Percentiles rank a stretch among this genome's conserved stretches.
phyloP scores from a whole-genome alignment of 2,888 invertebrate species.

The Teleiodes luculella region DNA sequence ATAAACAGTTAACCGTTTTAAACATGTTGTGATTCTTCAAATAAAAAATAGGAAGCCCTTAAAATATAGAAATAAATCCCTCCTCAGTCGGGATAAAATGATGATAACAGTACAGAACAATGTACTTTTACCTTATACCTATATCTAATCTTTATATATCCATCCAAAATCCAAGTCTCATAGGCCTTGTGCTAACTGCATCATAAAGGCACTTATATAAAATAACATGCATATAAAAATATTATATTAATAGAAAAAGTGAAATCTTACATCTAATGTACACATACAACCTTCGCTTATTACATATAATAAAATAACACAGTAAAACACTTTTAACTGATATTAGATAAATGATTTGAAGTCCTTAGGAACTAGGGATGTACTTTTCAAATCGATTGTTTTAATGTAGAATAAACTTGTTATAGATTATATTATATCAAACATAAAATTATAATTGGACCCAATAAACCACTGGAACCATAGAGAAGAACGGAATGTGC shows the following conservation, averaged over 20 bases:
- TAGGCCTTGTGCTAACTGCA: slow-evolving; percentile 26
- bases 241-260: background rate
- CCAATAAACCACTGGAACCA: background rate
- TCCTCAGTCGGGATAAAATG: no score
- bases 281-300: background rate
- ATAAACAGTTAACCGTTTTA: slow-evolving; percentile 53
- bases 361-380: background rate
- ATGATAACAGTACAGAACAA: background rate
- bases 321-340: background rate
- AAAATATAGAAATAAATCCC: background rate
- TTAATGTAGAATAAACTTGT: no score
- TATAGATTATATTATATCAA: no score
- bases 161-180: slow-evolving; percentile 40
- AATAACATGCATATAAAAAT: slow-evolving; percentile 34
- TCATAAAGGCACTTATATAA: slow-evolving; percentile 41
- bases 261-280: background rate
- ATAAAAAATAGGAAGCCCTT: slow-evolving; percentile 6
- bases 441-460: background rate
- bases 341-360: background rate
- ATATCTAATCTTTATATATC: slow-evolving; percentile 39
- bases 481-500: slow-evolving; percentile 5
- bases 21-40: background rate
- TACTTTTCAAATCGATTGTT: background rate
- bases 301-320: slow-evolving; percentile 2
- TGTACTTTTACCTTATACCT: background rate